Conservation (phyloP, 2,797 vertebrate species). For the Tapera naevia region DNA sequence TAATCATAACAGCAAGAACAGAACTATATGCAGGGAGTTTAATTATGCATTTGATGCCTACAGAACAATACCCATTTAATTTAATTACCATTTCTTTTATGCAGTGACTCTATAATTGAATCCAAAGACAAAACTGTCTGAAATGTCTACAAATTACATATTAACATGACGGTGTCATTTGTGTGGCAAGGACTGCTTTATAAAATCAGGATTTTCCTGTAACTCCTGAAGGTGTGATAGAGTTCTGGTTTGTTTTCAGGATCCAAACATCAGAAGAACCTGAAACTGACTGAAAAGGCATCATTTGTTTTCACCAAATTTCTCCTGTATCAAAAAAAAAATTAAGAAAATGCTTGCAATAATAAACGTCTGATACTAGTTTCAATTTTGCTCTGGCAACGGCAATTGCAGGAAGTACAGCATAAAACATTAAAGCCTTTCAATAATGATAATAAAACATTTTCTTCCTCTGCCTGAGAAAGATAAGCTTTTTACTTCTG, state of each 20-base stretch:
- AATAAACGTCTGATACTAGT: neutral
- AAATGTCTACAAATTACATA: neutral
- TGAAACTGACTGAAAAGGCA: neutral
- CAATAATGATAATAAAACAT: neutral
- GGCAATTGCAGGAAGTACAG: neutral
- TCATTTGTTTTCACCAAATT: neutral
- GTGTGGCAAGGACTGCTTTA: neutral
- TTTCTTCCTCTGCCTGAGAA: neutral
- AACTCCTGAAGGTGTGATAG: neutral
- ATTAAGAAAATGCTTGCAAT: neutral
- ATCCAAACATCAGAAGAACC: neutral
- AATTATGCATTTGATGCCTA: conserved; percentile 35
- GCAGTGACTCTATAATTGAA: neutral
- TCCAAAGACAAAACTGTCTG: conserved; percentile 18
- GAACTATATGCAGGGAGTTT: conserved; percentile 36
- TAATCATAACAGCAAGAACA: conserved; percentile 37
- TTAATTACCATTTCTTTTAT: conserved; percentile 51
- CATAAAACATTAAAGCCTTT: neutral
- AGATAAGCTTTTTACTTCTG: neutral
- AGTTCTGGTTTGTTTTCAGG: neutral
- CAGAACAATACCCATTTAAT: conserved; percentile 54
- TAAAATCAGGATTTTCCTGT: neutral
- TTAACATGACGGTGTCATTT: neutral
- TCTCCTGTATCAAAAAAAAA: neutral
- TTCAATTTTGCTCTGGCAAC: neutral